Base-by-base conservation (phyloP, 1,140 invertebrate species). In the Dysdera silvatica region DNA sequence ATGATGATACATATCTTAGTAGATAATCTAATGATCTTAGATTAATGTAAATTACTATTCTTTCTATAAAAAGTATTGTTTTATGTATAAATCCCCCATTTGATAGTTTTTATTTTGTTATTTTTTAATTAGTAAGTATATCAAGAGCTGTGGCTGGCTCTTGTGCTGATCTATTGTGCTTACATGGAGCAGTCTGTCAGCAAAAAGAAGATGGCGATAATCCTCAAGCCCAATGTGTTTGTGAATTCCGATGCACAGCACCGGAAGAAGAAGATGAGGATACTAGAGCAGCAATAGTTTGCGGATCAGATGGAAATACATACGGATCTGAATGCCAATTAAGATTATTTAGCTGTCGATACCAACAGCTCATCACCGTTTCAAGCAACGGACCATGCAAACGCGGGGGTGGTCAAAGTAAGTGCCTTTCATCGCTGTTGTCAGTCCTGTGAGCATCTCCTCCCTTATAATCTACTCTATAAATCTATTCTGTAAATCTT, bases 261-360 rank as follows among this genome's bases (percentile, higher is more conserved):
- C 24, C 18, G 3, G 61, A 62, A 20, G 48, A 43, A 35, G 45
- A 55, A 35, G 51, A 66, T 31, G 37, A 59, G 7, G n/a, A n/a
- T n/a, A n/a, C n/a, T n/a, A n/a, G n/a, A n/a, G n/a, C n/a, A n/a
- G n/a, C n/a, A n/a, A n/a, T n/a, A n/a, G 65, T 67, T 14, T 89
- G 87, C 74, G 87, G 86, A 14, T 87, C 85, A 71, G 87, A 89
- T 75, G 86, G 86, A 14, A 85, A 87, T 73, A 87, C 86, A n/a
- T 89, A 89, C 73, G 81, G 83, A 67, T 85, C 83, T 31, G 84
- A 87, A 65, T 88, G 86, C 71, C 83, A 87, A 71, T 78, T 88
- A 20, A 82, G 83, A 67, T 76, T 86, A 59, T 83, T 86, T 75
- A 86, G 86, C 37, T 92, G 89, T 78, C 82, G 84, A 49, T 82